phyloP scores from a whole-genome alignment of 2,888 invertebrate genomes.

The Monoplex corrugatus region DNA sequence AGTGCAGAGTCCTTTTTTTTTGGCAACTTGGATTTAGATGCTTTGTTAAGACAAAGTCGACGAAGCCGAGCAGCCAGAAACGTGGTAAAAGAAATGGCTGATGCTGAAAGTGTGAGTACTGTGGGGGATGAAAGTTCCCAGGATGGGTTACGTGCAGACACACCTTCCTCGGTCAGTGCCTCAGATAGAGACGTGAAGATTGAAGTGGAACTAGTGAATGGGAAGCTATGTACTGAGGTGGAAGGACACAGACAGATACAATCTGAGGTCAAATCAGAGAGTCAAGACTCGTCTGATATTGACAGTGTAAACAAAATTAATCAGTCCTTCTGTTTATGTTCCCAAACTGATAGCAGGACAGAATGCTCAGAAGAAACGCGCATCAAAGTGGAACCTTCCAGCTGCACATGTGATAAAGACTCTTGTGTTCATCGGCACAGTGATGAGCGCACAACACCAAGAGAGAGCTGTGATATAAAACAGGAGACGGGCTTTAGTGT shows the following conservation, averaged over 20 bases:
- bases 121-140: constrained; percentile 35
- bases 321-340: background rate
- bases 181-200: constrained; percentile 9
- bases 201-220: constrained; percentile 7
- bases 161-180: background rate
- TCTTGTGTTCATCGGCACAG: background rate
- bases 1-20: constrained; percentile 30
- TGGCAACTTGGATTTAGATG: background rate
- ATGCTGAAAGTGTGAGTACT: constrained; percentile 12
- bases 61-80: background rate
- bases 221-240: background rate
- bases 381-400: constrained; percentile 21
- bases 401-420: background rate
- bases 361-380: background rate
- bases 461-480: constrained; percentile 17
- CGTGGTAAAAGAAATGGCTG: background rate
- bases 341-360: background rate
- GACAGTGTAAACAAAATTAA: background rate
- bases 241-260: background rate
- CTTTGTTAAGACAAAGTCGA: background rate
- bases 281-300: background rate
- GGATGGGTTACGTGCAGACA: constrained; percentile 18
- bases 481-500: background rate
- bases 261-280: background rate
- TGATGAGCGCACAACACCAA: background rate